Base-by-base conservation (phyloP, 2,888 invertebrate genomes). In the Drosophila anomalata region DNA sequence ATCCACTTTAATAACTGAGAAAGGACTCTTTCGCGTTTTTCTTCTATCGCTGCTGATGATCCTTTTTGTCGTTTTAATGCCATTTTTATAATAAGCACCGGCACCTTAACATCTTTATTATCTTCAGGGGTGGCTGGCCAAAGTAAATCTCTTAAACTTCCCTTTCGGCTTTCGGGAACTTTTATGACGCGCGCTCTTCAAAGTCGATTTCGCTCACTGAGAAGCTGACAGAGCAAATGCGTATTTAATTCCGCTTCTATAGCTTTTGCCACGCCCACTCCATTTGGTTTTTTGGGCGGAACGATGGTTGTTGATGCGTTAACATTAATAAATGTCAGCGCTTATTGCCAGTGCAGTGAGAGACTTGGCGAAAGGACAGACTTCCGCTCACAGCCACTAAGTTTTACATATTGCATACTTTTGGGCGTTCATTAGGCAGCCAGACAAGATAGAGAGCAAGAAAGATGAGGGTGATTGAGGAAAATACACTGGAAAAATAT, bases 301-400 rank as follows among this genome's bases (percentile, higher is more conserved):
- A 44, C 71, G 24, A 60, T 57, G 62, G 50, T 55, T 72, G 81
- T 61, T 77, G 77, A 72, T 73, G 79, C 75, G 82, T 71, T 82
- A 70, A 70, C 83, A 87, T 86, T 84, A 88, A 84, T 84, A 84
- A 88, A 86, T 79, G 88, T 88, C 84, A 79, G 73, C 77, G 67
- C 69, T 72, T 62, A 72, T 66, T 55, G 71, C 59, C 73, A 76
- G 53, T 73, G 82, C 62, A 44, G 20, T 22, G 1, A 62, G 52
- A 54, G 46, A n/a, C 36, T 36, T 36, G 36, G n/a, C 61, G 41
- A 48, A 51, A 52, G 26, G 39, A 46, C 42, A 36, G 52, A 29
- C 22, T 31, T 52, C 11, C 24, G 14, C 14, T 20, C 33, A 12
- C 31, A 7, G 39, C 7, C 33, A 22, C 41, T 48, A 65, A 55